Evolutionary conservation across 2,888 invertebrate species (phyloP).

Genomic region (Apodemia mormo): DNA sequence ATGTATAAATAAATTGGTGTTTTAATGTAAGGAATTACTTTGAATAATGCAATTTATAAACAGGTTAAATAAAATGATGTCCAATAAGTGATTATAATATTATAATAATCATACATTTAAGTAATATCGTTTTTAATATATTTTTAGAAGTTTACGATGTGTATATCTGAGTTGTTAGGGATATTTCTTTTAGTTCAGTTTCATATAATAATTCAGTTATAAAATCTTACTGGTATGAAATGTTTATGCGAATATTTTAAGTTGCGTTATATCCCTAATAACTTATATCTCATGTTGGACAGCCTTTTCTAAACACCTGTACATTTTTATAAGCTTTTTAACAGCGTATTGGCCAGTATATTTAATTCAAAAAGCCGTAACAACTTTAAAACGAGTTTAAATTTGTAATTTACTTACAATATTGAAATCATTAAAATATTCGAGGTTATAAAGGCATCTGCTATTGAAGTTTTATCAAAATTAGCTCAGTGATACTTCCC

Average conservation of each 20-base stretch:
- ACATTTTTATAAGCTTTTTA: background rate
- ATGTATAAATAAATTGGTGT: background rate
- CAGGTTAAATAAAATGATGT: conserved; percentile 9
- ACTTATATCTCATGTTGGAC: background rate
- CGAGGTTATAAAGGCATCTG: background rate
- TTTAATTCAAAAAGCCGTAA: background rate
- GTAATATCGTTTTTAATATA: conserved; percentile 12
- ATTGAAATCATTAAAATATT: background rate
- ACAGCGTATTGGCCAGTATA: conserved; percentile 10
- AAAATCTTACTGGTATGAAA: too few relatives aligned
- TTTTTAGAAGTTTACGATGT: background rate
- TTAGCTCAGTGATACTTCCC: background rate
- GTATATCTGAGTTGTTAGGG: background rate
- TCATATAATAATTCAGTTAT: too few relatives aligned
- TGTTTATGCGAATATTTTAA: too few relatives aligned
- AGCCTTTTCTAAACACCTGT: background rate
- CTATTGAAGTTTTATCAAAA: background rate
- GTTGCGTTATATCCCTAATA: background rate
- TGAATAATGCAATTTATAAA: conserved; percentile 6
- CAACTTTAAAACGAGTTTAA: background rate
- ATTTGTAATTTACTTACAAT: background rate
- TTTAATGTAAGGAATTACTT: background rate
- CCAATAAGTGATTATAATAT: conserved; percentile 6
- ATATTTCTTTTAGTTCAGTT: background rate
- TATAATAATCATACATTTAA: conserved; percentile 2